Conservation (phyloP, 2,888 invertebrate species). For the Tortrix viridana region DNA sequence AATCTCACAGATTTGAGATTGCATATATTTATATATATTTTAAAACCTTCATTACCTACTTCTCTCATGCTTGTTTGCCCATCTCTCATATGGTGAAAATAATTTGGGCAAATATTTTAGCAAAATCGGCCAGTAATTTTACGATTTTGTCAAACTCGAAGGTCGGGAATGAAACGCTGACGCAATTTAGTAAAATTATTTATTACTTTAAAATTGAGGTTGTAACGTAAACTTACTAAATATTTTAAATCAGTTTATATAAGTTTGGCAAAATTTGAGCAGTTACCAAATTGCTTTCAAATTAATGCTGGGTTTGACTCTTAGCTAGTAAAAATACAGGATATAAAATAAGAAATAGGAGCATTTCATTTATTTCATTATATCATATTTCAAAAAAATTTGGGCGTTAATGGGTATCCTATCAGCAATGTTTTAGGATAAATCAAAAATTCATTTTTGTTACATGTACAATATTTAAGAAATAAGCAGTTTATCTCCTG, state of each 20-base stretch:
- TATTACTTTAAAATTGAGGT: constrained; percentile 66
- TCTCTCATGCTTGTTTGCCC: too few species aligned
- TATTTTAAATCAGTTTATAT: constrained; percentile 56
- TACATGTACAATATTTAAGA: too few species aligned
- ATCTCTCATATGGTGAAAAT: too few species aligned
- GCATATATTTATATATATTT: too few species aligned
- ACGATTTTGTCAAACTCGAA: neutral
- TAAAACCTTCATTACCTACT: too few species aligned
- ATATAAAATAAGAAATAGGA: neutral
- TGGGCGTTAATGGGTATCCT: too few species aligned
- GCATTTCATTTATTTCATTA: too few species aligned
- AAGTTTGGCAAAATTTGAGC: constrained; percentile 67
- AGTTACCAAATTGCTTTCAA: constrained; percentile 46
- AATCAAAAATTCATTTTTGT: too few species aligned
- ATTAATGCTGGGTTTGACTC: constrained; percentile 33
- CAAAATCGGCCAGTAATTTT: neutral
- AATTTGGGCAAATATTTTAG: neutral
- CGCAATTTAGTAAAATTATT: constrained; percentile 62
- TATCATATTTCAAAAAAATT: too few species aligned
- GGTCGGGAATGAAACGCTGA: constrained; percentile 15
- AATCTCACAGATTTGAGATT: too few species aligned
- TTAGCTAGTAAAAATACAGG: constrained; percentile 6
- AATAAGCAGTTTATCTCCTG: too few species aligned
- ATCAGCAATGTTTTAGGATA: too few species aligned
- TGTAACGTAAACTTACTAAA: constrained; percentile 74